Evolutionary conservation across 1,140 invertebrate genomes (phyloP).

Genomic region (Drosophila nigromelanica): DNA sequence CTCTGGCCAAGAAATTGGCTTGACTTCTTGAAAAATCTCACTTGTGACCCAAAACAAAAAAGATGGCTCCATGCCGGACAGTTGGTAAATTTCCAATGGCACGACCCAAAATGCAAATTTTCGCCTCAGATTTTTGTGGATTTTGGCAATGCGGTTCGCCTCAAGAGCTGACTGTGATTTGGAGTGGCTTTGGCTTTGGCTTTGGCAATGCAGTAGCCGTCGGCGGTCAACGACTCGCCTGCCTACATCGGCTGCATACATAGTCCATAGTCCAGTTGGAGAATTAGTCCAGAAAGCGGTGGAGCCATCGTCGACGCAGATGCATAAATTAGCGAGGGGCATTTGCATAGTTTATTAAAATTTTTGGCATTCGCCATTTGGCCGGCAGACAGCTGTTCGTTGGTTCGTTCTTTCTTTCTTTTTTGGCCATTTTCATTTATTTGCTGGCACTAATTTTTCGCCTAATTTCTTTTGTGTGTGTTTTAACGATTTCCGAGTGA

Average conservation of each 20-base stretch:
- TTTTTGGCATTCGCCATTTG: constrained; percentile 24
- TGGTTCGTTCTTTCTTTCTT: constrained; percentile 7
- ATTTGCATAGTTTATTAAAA: constrained; percentile 80
- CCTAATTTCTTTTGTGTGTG: constrained; percentile 55
- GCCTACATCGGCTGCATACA: neutral
- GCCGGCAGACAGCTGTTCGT: constrained; percentile 32
- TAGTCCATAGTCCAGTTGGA: constrained; percentile 11
- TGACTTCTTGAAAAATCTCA: constrained; percentile 68
- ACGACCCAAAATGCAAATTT: constrained; percentile 75
- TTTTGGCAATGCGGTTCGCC: constrained; percentile 9
- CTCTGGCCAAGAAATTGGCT: constrained; percentile 2
- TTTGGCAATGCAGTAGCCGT: constrained; percentile 2
- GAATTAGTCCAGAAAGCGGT: constrained; percentile 4
- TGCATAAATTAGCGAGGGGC: constrained; percentile 55
- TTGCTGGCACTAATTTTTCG: constrained; percentile 38
- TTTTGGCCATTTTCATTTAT: constrained; percentile 35
- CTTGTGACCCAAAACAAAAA: constrained; percentile 64
- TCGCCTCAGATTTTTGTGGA: constrained; percentile 21
- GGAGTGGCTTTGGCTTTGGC: neutral
- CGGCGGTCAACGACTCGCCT: constrained; percentile 17
- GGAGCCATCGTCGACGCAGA: neutral
- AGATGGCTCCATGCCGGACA: constrained; percentile 5
- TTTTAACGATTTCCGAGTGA: constrained; percentile 38
- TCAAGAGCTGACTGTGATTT: neutral
- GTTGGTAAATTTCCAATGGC: constrained; percentile 37